Base-by-base conservation (phyloP, 2,888 invertebrate species). In the Stratiomys singularior region DNA sequence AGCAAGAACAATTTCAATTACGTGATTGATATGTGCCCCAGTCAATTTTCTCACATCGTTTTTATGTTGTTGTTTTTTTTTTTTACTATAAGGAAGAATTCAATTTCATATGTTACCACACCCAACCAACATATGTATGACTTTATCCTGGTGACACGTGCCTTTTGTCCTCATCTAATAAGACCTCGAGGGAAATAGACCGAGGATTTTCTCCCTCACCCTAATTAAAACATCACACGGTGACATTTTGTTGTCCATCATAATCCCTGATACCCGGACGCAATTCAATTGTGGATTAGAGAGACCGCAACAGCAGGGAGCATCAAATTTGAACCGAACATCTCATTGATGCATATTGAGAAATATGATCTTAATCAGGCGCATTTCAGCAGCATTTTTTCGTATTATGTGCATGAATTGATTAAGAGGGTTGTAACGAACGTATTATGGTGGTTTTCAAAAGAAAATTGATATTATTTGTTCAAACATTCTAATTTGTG, bases 161-260 rank as follows among this genome's bases (percentile, higher is more conserved):
- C 67, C 67, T 44, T 44, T 46, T 67, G 67, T 44, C 28, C 37
- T 37, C 67, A 46, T 44, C 67, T 67, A 67, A 67, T 67, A 67
- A 67, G 67, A 67, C 67, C 67, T 44, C 67, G 23, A 46, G 67
- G 67, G 67, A 67, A 44, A 67, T 67, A 67, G 46, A 23, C 21
- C 21, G 23, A 9, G 46, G 37, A 23, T 67, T 46, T 44, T 46
- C 23, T 21, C 67, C 44, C 67, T 44, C 46, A 37, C 46, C 67
- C 67, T 67, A 67, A 67, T 67, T 67, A 67, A 67, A 67, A 67
- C 46, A 67, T 67, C 67, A 67, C 46, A 27, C 67, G 67, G 67
- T 67, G 67, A 67, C 67, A 21, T 67, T 37, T 67, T 1, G 67
- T 67, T 67, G 67, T 67, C 67, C 46, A 27, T 67, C 44, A 67